Evolutionary conservation across 30 jellyfish, hydroid and myxozoan genomes (phyloP), one percentile per base, ranked within the genome.

Genomic region (Chrysaora quinquecirrha): DNA sequence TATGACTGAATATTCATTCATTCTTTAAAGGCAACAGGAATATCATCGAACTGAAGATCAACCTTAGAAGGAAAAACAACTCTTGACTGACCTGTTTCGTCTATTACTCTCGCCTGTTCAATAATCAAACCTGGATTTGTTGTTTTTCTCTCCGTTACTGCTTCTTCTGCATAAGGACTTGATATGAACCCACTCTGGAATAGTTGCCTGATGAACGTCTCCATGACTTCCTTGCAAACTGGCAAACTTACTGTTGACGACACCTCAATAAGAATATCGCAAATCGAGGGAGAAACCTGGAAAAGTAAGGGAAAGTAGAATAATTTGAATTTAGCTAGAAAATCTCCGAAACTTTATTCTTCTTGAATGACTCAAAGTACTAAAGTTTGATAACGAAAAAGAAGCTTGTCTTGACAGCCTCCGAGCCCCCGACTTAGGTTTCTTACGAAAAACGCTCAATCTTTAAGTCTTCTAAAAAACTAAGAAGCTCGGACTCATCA

Each of bases 181-280:
- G 97, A 89, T 67, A 48, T 73, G 75, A 80, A 84, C 23, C 88
- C 92, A 10, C 63, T 27, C 22, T 64, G 88, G 35, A 74, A 89
- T 87, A 89, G 28, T 35, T 89, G 77, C 66, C 77, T 77, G n/a
- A 89, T 76, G 11, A 89, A 62, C 78, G 61, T 84, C 73, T 89
- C 97, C 89, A 89, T 84, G 1, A 80, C 82, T 34, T 38, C 77
- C 70, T 89, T 89, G 76, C 97, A 89, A 23, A 76, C 89, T 22
- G 97, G 87, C 34, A 89, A 71, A 68, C 96, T 89, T 67, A 77
- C 87, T 27, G 97, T 74, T 56, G 97, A 89, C 20, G 97, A 74
- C 29, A 89, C 95, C 35, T 89, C 97, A 1, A 89, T 61, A 27
- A 89, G 80, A 54, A 89, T 68, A 64, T 89, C 97, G 47, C 83